A percentile compares a stretch with the other conserved stretches of the same genome.
Evolutionary conservation across 1,140 invertebrate species (phyloP).

Genomic region (Calliopsis andreniformis): DNA sequence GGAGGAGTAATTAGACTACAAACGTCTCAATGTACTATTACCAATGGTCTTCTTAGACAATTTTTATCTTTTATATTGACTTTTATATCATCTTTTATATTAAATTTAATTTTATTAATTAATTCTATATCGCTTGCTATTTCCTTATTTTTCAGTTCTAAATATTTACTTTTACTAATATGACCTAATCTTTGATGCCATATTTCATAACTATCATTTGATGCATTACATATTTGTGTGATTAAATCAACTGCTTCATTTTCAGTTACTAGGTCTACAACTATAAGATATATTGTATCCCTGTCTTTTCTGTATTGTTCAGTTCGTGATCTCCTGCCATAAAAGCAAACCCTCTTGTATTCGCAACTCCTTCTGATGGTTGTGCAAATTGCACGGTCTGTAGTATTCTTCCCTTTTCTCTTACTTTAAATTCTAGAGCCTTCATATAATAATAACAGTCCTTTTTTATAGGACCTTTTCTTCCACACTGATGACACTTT

Average conservation of each 20-base stretch:
- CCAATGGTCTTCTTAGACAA: slow-evolving; percentile 48
- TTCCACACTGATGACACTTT: no score
- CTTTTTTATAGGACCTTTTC: background rate
- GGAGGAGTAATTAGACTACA: slow-evolving; percentile 52
- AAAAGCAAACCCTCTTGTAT: background rate
- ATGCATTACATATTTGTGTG: no score
- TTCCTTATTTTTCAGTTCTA: slow-evolving; percentile 68
- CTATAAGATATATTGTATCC: background rate
- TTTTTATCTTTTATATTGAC: slow-evolving; percentile 68
- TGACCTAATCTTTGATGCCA: no score
- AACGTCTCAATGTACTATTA: slow-evolving; percentile 68
- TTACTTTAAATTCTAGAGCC: background rate
- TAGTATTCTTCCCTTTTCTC: no score
- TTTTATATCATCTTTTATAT: slow-evolving; percentile 75
- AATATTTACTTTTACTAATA: slow-evolving; percentile 71
- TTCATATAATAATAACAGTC: slow-evolving; percentile 4
- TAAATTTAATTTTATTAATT: slow-evolving; percentile 65
- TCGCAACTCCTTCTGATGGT: background rate
- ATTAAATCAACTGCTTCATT: background rate
- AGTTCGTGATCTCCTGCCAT: background rate
- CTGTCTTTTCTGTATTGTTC: slow-evolving; percentile 11
- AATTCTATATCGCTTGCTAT: slow-evolving; percentile 45
- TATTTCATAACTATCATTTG: background rate
- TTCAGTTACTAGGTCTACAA: no score
- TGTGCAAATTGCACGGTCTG: background rate